phyloP scores from a whole-genome alignment of 1,140 invertebrate genomes.

The Spodoptera frugiperda region DNA sequence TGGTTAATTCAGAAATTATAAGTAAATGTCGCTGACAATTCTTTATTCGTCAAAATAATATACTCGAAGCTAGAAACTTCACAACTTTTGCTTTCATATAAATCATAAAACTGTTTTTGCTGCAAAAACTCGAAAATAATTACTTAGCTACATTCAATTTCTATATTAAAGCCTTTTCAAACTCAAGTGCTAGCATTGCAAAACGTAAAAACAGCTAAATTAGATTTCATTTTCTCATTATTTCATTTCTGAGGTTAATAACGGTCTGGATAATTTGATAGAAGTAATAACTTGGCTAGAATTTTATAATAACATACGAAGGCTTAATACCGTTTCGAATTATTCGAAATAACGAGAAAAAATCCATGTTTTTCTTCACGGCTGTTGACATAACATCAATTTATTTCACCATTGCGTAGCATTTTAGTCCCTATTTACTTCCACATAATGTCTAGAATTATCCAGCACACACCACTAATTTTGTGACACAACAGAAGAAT shows the following conservation, averaged over 20 bases:
- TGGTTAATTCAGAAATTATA: background rate
- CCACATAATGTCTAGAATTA: background rate
- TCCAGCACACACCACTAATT: constrained; percentile 1
- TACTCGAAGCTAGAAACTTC: background rate
- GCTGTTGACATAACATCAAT: too few species aligned
- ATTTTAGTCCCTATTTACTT: too few species aligned
- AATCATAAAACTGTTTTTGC: constrained; percentile 3
- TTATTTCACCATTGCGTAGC: too few species aligned
- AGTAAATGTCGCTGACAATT: too few species aligned
- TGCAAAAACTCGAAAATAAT: background rate
- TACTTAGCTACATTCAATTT: background rate
- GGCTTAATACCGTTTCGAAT: too few species aligned
- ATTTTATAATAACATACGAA: too few species aligned
- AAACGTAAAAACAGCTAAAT: background rate
- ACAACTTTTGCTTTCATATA: background rate
- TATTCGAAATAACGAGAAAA: too few species aligned
- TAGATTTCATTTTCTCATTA: background rate
- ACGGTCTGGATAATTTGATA: too few species aligned
- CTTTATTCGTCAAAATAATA: too few species aligned
- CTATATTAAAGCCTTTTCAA: constrained; percentile 24
- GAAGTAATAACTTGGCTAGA: too few species aligned
- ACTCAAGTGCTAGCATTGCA: constrained; percentile 14
- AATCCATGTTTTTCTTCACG: too few species aligned
- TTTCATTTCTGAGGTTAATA: too few species aligned
- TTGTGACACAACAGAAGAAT: background rate